Percentiles rank a stretch among this genome's conserved stretches.
Evolutionary conservation across 2,888 invertebrate species (phyloP).

Genomic region (Azorinus chamasolen): DNA sequence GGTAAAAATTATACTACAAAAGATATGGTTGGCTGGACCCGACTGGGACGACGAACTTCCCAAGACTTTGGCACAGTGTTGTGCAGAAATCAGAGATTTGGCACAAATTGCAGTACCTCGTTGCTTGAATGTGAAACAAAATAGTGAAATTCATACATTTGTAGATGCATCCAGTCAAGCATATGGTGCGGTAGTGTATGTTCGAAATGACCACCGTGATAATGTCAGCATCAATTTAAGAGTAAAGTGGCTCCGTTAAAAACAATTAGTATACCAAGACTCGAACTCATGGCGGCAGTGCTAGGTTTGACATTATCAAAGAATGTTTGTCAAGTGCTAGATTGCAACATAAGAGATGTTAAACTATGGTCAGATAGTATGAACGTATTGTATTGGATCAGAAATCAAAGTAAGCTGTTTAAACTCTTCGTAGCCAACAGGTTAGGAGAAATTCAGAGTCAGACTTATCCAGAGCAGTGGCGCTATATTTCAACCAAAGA

Average conservation of each 20-base stretch:
- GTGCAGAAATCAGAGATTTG: background rate
- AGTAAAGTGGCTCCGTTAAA: slow-evolving; percentile 24
- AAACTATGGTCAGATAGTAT: slow-evolving; percentile 32
- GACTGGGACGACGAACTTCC: slow-evolving; percentile 75
- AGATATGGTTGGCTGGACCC: slow-evolving; percentile 68
- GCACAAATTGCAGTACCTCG: slow-evolving; percentile 60
- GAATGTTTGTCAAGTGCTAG: slow-evolving; percentile 20
- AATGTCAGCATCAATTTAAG: slow-evolving; percentile 9
- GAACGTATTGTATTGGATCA: slow-evolving; percentile 9
- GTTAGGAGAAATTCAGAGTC: slow-evolving; percentile 44
- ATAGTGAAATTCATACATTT: slow-evolving; percentile 30
- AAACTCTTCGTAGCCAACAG: slow-evolving; percentile 60
- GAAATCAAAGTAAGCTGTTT: slow-evolving; percentile 20
- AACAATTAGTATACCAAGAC: slow-evolving; percentile 21
- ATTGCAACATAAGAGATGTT: slow-evolving; percentile 6
- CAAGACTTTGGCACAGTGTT: background rate
- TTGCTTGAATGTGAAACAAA: slow-evolving; percentile 24
- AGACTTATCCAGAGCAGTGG: slow-evolving; percentile 38
- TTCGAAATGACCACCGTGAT: slow-evolving; percentile 6
- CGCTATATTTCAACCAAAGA: slow-evolving; percentile 16
- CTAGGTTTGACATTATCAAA: slow-evolving; percentile 14
- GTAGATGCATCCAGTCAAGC: slow-evolving; percentile 51
- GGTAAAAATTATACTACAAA: slow-evolving; percentile 74
- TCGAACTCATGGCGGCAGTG: slow-evolving; percentile 27
- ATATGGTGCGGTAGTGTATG: slow-evolving; percentile 32